phyloP scores from a whole-genome alignment of 1,140 invertebrate genomes.

The Aphidius gifuensis region DNA sequence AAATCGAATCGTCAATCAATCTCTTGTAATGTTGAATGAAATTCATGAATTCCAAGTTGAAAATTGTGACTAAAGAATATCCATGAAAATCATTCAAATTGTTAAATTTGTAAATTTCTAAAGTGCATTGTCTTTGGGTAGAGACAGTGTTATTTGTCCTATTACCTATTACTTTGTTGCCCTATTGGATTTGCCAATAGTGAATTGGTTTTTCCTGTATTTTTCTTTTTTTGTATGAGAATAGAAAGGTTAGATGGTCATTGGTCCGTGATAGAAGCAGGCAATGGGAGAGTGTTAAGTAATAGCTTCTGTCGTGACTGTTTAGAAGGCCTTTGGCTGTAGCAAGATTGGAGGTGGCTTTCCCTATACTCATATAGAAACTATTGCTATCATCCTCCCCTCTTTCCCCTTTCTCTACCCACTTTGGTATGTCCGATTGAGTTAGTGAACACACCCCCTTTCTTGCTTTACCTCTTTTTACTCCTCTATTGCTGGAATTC shows the following conservation, averaged over 20 bases:
- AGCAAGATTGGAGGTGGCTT: constrained; percentile 42
- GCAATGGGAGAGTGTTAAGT: constrained; percentile 30
- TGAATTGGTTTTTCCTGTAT: not conserved
- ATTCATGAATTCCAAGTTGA: constrained; percentile 23
- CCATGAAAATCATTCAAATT: constrained; percentile 39
- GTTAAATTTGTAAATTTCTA: constrained; percentile 22
- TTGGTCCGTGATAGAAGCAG: not conserved
- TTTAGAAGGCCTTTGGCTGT: constrained; percentile 36
- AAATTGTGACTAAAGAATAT: constrained; percentile 13
- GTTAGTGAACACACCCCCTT: constrained; percentile 32
- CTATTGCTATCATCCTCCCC: constrained; percentile 38
- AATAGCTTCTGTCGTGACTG: constrained; percentile 43
- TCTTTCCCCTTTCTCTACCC: constrained; percentile 30
- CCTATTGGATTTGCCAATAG: too few species aligned
- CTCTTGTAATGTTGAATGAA: constrained; percentile 5
- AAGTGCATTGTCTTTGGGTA: too few species aligned
- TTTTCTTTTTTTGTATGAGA: constrained; percentile 3
- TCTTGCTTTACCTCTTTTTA: constrained; percentile 12
- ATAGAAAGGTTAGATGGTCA: constrained; percentile 4
- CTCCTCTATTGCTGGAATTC: constrained; percentile 19
- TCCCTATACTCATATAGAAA: constrained; percentile 36
- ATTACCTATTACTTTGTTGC: too few species aligned
- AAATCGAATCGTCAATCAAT: constrained; percentile 20
- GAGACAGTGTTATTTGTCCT: too few species aligned
- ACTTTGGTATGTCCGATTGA: constrained; percentile 42